Evolutionary conservation across 1,140 invertebrate species (phyloP), one percentile per base, ranked within the genome.

Genomic region (Elymnias hypermnestra): DNA sequence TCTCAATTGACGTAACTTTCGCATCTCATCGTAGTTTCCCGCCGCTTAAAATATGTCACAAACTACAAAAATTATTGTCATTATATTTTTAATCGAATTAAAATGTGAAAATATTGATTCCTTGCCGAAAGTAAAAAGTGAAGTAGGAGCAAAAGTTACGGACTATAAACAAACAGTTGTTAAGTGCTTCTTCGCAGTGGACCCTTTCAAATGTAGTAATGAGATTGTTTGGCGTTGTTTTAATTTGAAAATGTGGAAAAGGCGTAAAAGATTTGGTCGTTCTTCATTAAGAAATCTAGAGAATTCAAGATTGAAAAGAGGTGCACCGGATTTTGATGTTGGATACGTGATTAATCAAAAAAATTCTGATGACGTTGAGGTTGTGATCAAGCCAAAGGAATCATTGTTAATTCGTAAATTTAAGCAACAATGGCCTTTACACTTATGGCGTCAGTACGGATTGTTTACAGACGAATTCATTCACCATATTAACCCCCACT

Each of bases 401-500:
- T 53, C 51, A 6, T 21, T 41, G 6, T 31, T 67, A 31, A 41
- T 78, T 3, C 53, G 44, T 3, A 57, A 31, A 15, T 85, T 85
- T 18, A 74, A 83, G 37, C 26, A 63, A 22, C 47, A 49, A 9
- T 89, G 87, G 78, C 88, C 89, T 0, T 66, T 89, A 3, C 42
- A 79, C 2, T 41, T 68, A 13, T 91, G 90, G 90, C 74, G 78
- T 46, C 48, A 57, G 7, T 63, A 73, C 21, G 87, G 88, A 4
- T 72, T 85, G 38, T 90, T 90, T 41, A 83, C 83, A 9, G 87
- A 89, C 8, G 86, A 88, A 10, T 91, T 89, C 52, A 73, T 92
- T 23, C 57, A 78, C 5, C 63, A 83, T 7, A 90, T 92, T 23
- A 91, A 92, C 66, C 58, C 78, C 0, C 90, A 92, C 61, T 93